Evolutionary conservation across 2,888 invertebrate genomes (phyloP).

Genomic region (Macaria notata): DNA sequence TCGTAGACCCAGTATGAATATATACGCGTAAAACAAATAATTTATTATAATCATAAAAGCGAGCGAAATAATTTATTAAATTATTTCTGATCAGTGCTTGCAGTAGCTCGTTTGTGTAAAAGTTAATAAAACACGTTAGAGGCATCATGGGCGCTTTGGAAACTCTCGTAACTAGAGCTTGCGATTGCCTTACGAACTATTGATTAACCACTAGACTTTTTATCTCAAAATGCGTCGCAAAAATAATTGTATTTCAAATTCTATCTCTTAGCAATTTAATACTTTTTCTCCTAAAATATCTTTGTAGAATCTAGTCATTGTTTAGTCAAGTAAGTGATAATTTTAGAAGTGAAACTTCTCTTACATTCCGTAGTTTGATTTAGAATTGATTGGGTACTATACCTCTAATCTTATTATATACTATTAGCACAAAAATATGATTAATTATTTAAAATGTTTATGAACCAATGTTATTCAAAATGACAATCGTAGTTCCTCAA

Average conservation of each 20-base stretch:
- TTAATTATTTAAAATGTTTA: slow-evolving; percentile 3
- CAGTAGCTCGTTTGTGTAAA: too few species aligned
- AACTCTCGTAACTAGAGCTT: too few species aligned
- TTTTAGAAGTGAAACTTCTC: slow-evolving; percentile 37
- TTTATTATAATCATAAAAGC: too few species aligned
- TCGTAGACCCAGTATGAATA: too few species aligned
- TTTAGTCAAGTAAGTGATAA: slow-evolving; percentile 20
- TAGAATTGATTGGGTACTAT: slow-evolving; percentile 6
- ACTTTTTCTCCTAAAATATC: slow-evolving; percentile 28
- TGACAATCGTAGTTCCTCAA: slow-evolving; percentile 17
- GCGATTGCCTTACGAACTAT: too few species aligned
- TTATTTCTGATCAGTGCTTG: too few species aligned
- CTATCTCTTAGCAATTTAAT: slow-evolving; percentile 18
- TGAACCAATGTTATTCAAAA: slow-evolving; percentile 15
- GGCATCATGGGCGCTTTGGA: too few species aligned
- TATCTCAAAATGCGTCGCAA: slow-evolving; percentile 1
- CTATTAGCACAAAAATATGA: slow-evolving; percentile 16
- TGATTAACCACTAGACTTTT: too few species aligned
- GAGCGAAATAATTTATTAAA: too few species aligned
- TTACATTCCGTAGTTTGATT: slow-evolving; percentile 13
- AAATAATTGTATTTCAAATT: slow-evolving; percentile 20
- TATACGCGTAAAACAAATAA: too few species aligned
- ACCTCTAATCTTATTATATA: slow-evolving; percentile 4
- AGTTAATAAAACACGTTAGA: too few species aligned
- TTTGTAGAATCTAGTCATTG: slow-evolving; percentile 33